A percentile compares a stretch with the other conserved stretches of the same genome.
Evolutionary conservation across 1,140 invertebrate genomes (phyloP).

Genomic region (Ceratosolen solmsi): DNA sequence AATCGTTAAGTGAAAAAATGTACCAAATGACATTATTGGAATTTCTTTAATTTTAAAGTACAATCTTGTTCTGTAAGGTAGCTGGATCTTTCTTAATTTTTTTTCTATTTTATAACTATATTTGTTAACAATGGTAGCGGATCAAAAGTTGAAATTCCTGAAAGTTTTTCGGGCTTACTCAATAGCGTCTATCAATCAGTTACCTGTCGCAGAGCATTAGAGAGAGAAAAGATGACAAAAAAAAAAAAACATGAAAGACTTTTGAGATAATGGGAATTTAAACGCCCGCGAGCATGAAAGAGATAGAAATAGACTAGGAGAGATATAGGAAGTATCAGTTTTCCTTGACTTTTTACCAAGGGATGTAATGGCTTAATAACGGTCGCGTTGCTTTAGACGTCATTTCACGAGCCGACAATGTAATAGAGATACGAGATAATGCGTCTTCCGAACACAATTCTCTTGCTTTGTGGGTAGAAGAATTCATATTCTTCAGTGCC

Average conservation of each 20-base stretch:
- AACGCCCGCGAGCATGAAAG: not conserved
- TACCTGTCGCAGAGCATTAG: slow-evolving; percentile 28
- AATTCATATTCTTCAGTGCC: not conserved
- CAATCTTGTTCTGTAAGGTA: no score
- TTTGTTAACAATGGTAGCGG: not conserved
- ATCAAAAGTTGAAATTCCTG: not conserved
- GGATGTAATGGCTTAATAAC: slow-evolving; percentile 47
- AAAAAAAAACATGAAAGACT: slow-evolving; percentile 44
- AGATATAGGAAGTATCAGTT: not conserved
- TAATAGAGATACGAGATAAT: not conserved
- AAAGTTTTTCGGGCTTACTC: slow-evolving; percentile 20
- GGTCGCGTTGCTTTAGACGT: slow-evolving; percentile 6
- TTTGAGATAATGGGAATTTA: slow-evolving; percentile 47
- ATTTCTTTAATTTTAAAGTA: no score
- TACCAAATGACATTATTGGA: no score
- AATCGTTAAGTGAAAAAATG: no score
- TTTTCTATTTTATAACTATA: not conserved
- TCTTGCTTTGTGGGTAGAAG: not conserved
- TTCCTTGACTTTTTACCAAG: slow-evolving; percentile 20
- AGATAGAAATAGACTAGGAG: slow-evolving; percentile 3
- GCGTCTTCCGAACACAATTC: not conserved
- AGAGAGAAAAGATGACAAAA: not conserved
- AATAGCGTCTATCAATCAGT: slow-evolving; percentile 43
- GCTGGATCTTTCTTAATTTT: not conserved
- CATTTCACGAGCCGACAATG: slow-evolving; percentile 34